phyloP scores from a whole-genome alignment of 2,113 vertebrate genomes.

The Saimiri boliviensis region DNA sequence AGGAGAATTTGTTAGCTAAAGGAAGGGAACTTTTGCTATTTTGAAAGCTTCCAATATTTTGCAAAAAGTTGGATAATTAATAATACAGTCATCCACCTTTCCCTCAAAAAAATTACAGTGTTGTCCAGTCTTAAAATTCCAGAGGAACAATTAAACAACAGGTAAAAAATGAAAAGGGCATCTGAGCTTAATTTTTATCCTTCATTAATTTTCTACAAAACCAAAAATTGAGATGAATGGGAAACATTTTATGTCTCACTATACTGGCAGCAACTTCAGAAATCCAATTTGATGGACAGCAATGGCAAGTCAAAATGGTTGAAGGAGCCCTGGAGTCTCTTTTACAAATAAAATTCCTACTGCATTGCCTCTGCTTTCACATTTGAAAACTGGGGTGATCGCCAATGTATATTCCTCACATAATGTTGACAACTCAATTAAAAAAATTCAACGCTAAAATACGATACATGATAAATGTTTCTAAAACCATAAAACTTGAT shows the following conservation, averaged over 20 bases:
- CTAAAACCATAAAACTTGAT: not conserved
- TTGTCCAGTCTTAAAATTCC: not conserved
- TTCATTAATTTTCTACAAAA: not conserved
- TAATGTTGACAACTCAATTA: not conserved
- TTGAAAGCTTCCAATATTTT: not conserved
- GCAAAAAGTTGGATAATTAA: not conserved
- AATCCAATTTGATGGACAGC: not conserved
- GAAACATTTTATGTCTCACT: not conserved
- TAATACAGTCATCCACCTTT: not conserved
- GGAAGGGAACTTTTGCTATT: not conserved
- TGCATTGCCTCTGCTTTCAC: not conserved
- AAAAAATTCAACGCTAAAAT: slow-evolving; percentile 21
- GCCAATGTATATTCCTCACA: not conserved
- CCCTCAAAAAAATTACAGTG: not conserved
- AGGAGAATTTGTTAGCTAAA: not conserved
- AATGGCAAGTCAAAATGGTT: not conserved
- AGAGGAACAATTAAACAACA: not conserved
- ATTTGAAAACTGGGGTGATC: not conserved
- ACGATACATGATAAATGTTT: not conserved
- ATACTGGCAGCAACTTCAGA: not conserved
- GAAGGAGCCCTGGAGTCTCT: not conserved
- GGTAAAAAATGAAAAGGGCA: not conserved
- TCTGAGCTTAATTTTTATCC: not conserved
- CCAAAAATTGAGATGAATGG: not conserved
- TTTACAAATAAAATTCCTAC: not conserved